Percentiles rank a stretch among this genome's conserved stretches.
phyloP scores from a whole-genome alignment of 2,888 invertebrate genomes.

The Folsomia candida region DNA sequence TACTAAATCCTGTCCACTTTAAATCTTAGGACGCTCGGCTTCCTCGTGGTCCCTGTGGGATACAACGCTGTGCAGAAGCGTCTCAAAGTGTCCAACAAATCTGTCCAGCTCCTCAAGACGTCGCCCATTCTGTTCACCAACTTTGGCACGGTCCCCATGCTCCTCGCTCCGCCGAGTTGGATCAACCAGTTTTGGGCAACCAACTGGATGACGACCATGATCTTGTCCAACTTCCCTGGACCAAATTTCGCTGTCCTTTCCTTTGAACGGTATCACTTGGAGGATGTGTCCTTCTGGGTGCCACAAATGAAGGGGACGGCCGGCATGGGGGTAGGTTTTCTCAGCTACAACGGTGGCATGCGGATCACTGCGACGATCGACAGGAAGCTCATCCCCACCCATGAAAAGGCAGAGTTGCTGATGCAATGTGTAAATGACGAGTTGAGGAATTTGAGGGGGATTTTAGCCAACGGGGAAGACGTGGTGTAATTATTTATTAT shows the following conservation, averaged over 20 bases:
- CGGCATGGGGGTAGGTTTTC: slow-evolving; percentile 43
- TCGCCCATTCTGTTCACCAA: slow-evolving; percentile 38
- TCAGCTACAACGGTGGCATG: slow-evolving; percentile 46
- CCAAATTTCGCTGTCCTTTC: slow-evolving; percentile 21
- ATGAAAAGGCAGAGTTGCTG: too few species aligned
- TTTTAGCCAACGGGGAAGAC: too few species aligned
- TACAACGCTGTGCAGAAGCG: slow-evolving; percentile 18
- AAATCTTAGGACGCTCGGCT: slow-evolving; percentile 35
- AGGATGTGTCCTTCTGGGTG: slow-evolving; percentile 32
- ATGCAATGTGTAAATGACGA: too few species aligned
- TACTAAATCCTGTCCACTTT: too few species aligned
- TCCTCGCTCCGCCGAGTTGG: slow-evolving; percentile 29
- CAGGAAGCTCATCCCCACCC: slow-evolving; percentile 37
- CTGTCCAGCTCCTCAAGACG: slow-evolving; percentile 19
- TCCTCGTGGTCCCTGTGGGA: slow-evolving; percentile 31
- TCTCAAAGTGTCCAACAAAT: slow-evolving; percentile 21
- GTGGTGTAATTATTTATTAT: too few species aligned
- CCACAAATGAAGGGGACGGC: slow-evolving; percentile 40
- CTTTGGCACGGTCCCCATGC: slow-evolving; percentile 34
- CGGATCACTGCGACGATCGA: slow-evolving; percentile 41
- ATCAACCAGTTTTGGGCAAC: slow-evolving; percentile 35
- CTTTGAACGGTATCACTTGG: slow-evolving; percentile 14
- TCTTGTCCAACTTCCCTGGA: slow-evolving; percentile 37
- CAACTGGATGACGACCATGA: slow-evolving; percentile 42
- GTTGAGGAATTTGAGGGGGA: too few species aligned